Evolutionary conservation across 2,113 vertebrate species (phyloP).

Genomic region (Panthera tigris): DNA sequence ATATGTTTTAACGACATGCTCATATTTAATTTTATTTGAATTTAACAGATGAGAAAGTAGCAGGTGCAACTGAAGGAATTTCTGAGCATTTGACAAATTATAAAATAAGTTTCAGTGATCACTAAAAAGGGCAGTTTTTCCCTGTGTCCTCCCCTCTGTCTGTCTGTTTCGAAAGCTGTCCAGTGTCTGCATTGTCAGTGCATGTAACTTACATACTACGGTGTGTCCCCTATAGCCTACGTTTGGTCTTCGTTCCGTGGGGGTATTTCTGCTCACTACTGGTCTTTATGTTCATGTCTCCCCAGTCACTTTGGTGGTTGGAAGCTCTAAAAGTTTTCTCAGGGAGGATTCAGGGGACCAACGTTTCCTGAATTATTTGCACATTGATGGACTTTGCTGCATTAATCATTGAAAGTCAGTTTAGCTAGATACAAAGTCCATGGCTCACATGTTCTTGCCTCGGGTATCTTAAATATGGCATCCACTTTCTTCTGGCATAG

Average conservation of each 20-base stretch:
- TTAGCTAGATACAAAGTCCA: slow-evolving; percentile 17
- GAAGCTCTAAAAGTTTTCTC: slow-evolving; percentile 20
- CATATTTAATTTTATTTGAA: slow-evolving; percentile 37
- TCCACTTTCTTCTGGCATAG: slow-evolving; percentile 52
- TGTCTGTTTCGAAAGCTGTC: not conserved
- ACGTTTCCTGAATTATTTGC: slow-evolving; percentile 22
- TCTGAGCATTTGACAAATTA: slow-evolving; percentile 18
- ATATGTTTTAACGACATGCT: not conserved
- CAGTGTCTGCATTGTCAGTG: not conserved
- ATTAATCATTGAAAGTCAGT: slow-evolving; percentile 44
- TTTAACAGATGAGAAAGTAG: slow-evolving; percentile 11
- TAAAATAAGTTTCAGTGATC: slow-evolving; percentile 23
- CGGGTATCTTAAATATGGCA: slow-evolving; percentile 26
- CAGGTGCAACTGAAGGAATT: not conserved
- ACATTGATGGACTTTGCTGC: not conserved
- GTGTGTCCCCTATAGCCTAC: not conserved
- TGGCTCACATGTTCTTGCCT: not conserved
- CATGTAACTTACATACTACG: not conserved
- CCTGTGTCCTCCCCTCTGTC: not conserved
- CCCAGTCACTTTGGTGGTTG: not conserved
- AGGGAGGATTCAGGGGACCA: not conserved
- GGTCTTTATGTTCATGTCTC: not conserved
- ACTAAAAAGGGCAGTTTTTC: slow-evolving; percentile 9
- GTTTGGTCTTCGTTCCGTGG: not conserved
- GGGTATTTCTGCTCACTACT: not conserved